Base-by-base conservation (phyloP, 1,140 invertebrate genomes). In the Asobara japonica region DNA sequence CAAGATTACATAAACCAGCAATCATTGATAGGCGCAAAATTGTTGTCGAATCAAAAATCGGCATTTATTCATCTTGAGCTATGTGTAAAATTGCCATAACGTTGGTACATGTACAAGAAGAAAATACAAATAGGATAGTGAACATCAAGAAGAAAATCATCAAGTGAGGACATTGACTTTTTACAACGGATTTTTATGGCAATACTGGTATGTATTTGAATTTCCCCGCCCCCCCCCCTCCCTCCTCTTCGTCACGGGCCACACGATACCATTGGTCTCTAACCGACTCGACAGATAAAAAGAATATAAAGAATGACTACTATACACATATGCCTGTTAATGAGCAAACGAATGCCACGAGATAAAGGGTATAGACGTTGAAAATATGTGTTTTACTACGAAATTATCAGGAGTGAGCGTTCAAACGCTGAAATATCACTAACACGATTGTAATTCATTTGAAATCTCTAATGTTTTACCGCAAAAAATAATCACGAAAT, bases 21-120 rank as follows among this genome's bases (percentile, higher is more conserved):
- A 71, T 65, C 60, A 71, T 65, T 41, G 20, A 30, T 31, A 27
- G 20, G 29, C 20, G 29, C 11, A 71, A 71, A 65, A 61, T 41
- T 71, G 69, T 65, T 71, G 62, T 38, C 18, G n/a, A 16, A 51
- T 71, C 61, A 10, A 27, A n/a, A 56, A 56, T 56, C 51, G 51
- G 2, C 10, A 56, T 56, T 56, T 56, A 56, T 56, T 56, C 51
- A 56, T 27, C 3, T 56, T 56, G 7, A 56, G 22, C 3, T 11
- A 0, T 25, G 13, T 0, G 5, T n/a, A 30, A 27, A 64, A 38
- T 16, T 3, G 29, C 18, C 30, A 64, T 11, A 62, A 7, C 20
- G 4, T 11, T 56, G 11, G 4, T 18, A 25, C 51, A 56, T 22
- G 20, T 51, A 20, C 45, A 1, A 51, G 22, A 8, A 13, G 22